Conservation (phyloP, 2,888 invertebrate genomes). For the Norana najaformis region DNA sequence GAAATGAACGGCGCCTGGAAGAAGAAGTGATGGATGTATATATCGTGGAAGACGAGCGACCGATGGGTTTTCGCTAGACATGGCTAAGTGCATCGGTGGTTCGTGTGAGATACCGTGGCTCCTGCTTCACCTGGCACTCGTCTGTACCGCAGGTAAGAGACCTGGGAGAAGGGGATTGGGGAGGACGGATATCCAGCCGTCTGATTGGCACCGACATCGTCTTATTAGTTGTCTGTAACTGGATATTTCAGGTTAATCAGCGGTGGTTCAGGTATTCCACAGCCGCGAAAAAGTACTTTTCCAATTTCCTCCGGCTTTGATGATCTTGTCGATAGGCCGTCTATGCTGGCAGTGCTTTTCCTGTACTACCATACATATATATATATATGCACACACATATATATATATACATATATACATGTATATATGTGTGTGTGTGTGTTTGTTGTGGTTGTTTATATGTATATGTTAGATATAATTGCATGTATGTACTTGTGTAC, state of each 20-base stretch:
- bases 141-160: conserved; percentile 14
- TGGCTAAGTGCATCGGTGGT: background rate
- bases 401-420: no score
- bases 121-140: background rate
- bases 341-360: no score
- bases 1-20: no score
- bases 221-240: background rate
- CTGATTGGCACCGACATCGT: background rate
- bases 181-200: background rate
- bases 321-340: no score
- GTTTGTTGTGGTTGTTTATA: background rate
- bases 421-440: no score
- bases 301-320: background rate
- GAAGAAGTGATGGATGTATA: background rate
- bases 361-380: no score
- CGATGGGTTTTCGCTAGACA: background rate
- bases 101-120: background rate
- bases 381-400: no score
- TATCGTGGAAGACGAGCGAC: background rate
- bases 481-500: no score
- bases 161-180: background rate
- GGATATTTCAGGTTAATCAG: background rate
- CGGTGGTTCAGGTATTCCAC: background rate
- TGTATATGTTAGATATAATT: no score
- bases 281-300: background rate